Evolutionary conservation across 2,888 invertebrate species (phyloP), one percentile per base, ranked within the genome.

Genomic region (Acronicta alni): DNA sequence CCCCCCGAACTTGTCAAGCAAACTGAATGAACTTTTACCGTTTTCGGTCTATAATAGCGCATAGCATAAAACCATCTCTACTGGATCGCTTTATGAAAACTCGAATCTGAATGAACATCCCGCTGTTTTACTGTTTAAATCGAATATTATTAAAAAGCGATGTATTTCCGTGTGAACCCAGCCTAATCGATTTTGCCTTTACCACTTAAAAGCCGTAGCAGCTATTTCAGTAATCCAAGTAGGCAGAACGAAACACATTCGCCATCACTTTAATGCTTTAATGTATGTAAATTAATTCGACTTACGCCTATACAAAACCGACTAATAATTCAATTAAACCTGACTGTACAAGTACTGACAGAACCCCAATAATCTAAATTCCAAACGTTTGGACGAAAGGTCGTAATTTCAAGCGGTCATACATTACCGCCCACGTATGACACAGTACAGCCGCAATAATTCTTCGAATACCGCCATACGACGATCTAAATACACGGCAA

Each of bases 401-500:
- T 43, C 9, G 9, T 20, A 23, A 23, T 43, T 37, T 43, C 37
- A 14, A 16, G 16, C 48, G 43, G 23, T 37, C 52, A 37, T 52
- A 43, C 42, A 52, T 52, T 35, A 43, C 52, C 23, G 4, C 37
- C 47, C 47, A 20, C 42, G 4, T 39, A n/a, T 37, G 43, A 44
- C 52, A 26, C 7, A n/a, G n/a, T 17, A n/a, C 37, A 23, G 14
- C 23, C 23, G 49, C 48, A 44, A 57, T 57, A 62, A 62, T 43
- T 41, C 67, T 9, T 48, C 18, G 12, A 7, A 32, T 54, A 46
- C 9, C 41, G 47, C n/a, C 38, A 47, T 30, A 30, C 43, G 26
- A 17, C 49, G 10, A 32, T 17, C 51, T 20, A 39, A 39, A 68
- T 56, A 49, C 48, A 41, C 39, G 39, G 59, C 66, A 26, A 69